Base-by-base conservation (phyloP, 1,140 invertebrate genomes). In the Neelides sp. region DNA sequence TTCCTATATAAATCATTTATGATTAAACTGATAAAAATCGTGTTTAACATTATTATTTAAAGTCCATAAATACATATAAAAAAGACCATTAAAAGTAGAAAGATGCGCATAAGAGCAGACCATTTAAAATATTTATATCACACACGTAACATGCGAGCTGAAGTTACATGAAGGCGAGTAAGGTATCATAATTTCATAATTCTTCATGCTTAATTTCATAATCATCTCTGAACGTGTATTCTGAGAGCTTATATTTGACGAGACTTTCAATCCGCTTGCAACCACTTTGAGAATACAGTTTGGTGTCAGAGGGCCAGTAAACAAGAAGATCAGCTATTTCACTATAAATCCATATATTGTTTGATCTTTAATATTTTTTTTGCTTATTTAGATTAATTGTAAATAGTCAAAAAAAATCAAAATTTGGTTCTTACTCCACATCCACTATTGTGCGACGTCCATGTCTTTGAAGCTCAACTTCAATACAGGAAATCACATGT, bases 221-320 rank as follows among this genome's bases (percentile, higher is more conserved):
- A 13, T 48, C 47, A 35, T 48, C 47, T 40, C 19, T 24, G 1
- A 48, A 39, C 17, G 26, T 35, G n/a, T 13, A 19, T 41, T 39
- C 12, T 12, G 50, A 23, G 8, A 54, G 10, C 8, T 50, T 36
- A 42, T 53, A 59, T 19, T 59, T 59, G 19, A 59, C 57, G 22
- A 51, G 22, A 15, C 13, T 36, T 39, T 59, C 57, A 1, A 59
- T 48, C 23, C 47, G 45, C 36, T 55, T 52, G 30, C 57, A 59
- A 2, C 57, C 57, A 35, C 50, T 50, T 13, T 49, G 46, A 19
- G 57, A 59, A 40, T 55, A 59, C 32, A 55, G 22, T 48, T 55
- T 55, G 2, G 50, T 12, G 19, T 53, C 53, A 0, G 57, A 20
- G 24, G 57, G 57, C 57, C 57, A 59, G 32, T 55, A 59, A 0